phyloP scores from a whole-genome alignment of 2,888 invertebrate genomes.

The Drepanosiphum platanoidis region DNA sequence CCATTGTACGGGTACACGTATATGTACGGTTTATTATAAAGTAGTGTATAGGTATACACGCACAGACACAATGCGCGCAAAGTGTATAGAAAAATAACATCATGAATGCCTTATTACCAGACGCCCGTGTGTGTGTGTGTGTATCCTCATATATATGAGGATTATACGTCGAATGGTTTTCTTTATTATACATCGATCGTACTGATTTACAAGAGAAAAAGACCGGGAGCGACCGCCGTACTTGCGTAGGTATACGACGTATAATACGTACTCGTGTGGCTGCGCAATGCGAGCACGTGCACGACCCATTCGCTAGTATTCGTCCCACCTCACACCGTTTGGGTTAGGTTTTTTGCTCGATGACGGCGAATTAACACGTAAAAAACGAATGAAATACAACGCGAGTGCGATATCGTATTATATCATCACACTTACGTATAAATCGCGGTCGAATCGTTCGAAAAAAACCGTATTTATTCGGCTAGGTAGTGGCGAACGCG shows the following conservation, averaged over 20 bases:
- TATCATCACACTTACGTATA: too few species aligned
- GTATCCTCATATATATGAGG: too few species aligned
- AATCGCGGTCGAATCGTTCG: too few species aligned
- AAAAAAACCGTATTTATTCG: too few species aligned
- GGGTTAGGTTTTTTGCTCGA: not conserved
- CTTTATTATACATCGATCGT: not conserved
- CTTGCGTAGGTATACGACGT: too few species aligned
- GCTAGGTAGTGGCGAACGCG: too few species aligned
- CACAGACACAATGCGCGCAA: not conserved
- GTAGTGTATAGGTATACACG: not conserved
- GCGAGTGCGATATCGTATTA: too few species aligned
- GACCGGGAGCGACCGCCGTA: not conserved
- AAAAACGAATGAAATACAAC: too few species aligned
- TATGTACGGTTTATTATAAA: too few species aligned
- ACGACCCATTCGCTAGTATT: not conserved
- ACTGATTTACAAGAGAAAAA: not conserved
- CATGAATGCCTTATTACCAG: conserved; percentile 14
- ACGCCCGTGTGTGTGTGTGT: conserved; percentile 4
- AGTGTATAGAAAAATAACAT: not conserved
- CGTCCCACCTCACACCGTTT: not conserved
- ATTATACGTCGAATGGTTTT: too few species aligned
- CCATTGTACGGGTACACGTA: not conserved
- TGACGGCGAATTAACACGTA: not conserved
- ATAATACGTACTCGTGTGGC: too few species aligned
- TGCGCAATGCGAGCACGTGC: not conserved